Percentiles rank a stretch among this genome's conserved stretches.
phyloP scores from a whole-genome alignment of 2,888 invertebrate genomes.

The Apamea monoglypha region DNA sequence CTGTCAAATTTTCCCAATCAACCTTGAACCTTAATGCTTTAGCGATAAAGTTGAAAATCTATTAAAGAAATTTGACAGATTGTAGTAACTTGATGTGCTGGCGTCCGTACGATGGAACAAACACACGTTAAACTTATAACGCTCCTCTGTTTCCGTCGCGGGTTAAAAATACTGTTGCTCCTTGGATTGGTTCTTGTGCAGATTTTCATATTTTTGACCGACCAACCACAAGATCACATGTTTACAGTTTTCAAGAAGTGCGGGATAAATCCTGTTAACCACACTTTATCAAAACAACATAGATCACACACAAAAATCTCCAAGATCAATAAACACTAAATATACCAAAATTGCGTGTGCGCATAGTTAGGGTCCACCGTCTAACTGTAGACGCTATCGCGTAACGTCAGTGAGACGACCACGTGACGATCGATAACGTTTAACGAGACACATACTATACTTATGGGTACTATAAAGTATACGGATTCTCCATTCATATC shows the following conservation, averaged over 20 bases:
- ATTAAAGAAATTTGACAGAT: too few species aligned
- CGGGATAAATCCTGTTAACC: not conserved
- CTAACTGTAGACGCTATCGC: slow-evolving; percentile 43
- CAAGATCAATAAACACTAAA: slow-evolving; percentile 36
- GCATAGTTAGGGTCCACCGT: slow-evolving; percentile 26
- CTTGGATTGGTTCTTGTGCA: too few species aligned
- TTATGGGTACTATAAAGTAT: not conserved
- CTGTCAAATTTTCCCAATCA: too few species aligned
- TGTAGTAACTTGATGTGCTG: too few species aligned
- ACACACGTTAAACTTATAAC: too few species aligned
- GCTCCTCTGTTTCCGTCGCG: too few species aligned
- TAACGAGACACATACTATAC: slow-evolving; percentile 50
- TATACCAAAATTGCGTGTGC: slow-evolving; percentile 35
- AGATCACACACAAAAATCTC: slow-evolving; percentile 31
- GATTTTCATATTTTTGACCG: too few species aligned
- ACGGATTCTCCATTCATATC: not conserved
- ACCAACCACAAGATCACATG: not conserved
- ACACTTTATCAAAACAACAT: slow-evolving; percentile 13
- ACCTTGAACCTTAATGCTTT: too few species aligned
- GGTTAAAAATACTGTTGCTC: too few species aligned
- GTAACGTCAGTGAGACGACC: slow-evolving; percentile 38
- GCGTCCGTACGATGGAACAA: too few species aligned
- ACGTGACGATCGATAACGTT: slow-evolving; percentile 45
- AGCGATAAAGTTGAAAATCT: too few species aligned
- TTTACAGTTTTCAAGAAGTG: not conserved